A percentile compares a stretch with the other conserved stretches of the same genome.
These are phyloP conservation scores for Coregonus sp. DNA, from an alignment of 2,797 vertebrate species.

Conservation along the genomic window DNA sequence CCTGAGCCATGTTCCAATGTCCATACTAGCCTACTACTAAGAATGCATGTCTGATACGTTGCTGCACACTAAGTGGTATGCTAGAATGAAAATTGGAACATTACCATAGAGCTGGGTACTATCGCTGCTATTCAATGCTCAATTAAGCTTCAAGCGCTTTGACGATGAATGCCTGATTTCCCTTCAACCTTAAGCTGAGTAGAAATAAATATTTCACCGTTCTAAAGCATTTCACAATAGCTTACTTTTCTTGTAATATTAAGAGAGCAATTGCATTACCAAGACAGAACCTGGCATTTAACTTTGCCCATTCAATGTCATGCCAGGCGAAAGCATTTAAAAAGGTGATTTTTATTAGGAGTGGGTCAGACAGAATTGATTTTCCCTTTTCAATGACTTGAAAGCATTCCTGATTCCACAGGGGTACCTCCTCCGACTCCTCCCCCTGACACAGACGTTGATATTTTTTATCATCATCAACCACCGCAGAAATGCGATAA, in stretches of 20 bases:
- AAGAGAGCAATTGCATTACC: background rate
- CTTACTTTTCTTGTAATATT: background rate
- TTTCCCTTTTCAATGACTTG: constrained; percentile 10
- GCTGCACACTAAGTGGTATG: background rate
- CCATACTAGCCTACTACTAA: background rate
- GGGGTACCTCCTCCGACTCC: constrained; percentile 9
- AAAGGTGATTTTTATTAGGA: background rate
- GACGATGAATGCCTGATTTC: background rate
- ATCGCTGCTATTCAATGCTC: background rate
- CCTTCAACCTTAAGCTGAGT: background rate
- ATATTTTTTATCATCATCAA: constrained; percentile 21
- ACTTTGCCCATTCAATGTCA: background rate
- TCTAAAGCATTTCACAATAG: background rate
- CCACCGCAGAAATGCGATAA: constrained; percentile 14
- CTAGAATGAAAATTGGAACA: background rate
- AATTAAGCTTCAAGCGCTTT: background rate
- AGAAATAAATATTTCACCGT: background rate
- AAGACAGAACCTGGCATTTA: background rate
- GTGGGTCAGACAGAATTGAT: background rate
- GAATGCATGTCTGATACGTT: background rate
- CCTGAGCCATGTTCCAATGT: background rate
- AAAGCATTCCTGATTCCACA: constrained; percentile 18
- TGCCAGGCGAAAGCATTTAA: background rate
- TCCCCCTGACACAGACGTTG: constrained; percentile 10
- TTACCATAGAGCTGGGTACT: background rate